Base-by-base conservation (phyloP, 2,888 invertebrate genomes). In the Priocnemis perturbator region DNA sequence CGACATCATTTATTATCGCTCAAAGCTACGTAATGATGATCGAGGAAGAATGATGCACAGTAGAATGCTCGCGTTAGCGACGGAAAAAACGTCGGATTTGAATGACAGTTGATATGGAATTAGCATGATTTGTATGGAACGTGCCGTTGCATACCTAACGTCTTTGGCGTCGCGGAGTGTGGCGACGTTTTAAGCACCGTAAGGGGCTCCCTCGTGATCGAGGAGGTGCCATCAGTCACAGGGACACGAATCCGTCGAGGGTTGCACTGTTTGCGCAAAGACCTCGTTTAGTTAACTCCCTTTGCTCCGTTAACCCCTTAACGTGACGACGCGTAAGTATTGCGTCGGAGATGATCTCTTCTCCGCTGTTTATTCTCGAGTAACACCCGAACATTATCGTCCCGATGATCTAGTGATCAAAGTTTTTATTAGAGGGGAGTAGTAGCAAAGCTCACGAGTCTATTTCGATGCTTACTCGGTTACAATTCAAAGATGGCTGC, bases 151-250 rank as follows among this genome's bases (percentile, higher is more conserved):
- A 86, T 87, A 86, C 59, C 72, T 73, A 73, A 80, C 73, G 75
- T 76, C 72, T 73, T 71, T 73, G 73, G 62, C 53, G 59, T 64
- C 59, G 64, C 15, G 71, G 61, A 74, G 73, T 61, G 76, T 74
- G 77, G 76, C 76, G 76, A 78, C 76, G 78, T 75, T 70, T 75
- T 69, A 65, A 76, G 71, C 67, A 58, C 69, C 67, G 65, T 61
- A 78, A 76, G 78, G 77, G 81, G 82, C 78, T 71, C 77, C 74
- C 64, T 71, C 76, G 84, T 86, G 87, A 88, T 88, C 83, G 86
- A 87, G 78, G 83, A 85, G 83, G 76, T 82, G 83, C 81, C 87
- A 88, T 88, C 86, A 87, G 84, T 88, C 86, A 87, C 78, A 68
- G 69, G 61, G 80, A 82, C 79, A 78, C 76, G 83, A 83, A 81